phyloP scores from a whole-genome alignment of 2,797 vertebrate genomes.

The Propithecus perrieri region DNA sequence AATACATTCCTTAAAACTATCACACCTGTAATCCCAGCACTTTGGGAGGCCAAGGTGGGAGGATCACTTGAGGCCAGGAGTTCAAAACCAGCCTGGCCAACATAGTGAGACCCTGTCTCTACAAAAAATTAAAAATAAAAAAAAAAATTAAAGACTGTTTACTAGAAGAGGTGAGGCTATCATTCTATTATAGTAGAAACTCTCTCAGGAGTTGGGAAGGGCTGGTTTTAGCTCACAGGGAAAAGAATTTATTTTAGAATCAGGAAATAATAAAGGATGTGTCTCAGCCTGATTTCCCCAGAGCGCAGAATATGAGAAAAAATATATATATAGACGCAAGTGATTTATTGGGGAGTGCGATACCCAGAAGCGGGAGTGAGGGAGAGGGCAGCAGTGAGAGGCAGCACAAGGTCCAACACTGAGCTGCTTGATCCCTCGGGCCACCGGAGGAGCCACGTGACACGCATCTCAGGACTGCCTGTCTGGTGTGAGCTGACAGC shows the following conservation, averaged over 20 bases:
- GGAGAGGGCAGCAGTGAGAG: neutral
- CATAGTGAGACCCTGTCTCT: neutral
- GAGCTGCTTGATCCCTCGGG: neutral
- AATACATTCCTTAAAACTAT: neutral
- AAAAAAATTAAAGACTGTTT: neutral
- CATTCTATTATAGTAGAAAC: neutral
- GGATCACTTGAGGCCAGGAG: neutral
- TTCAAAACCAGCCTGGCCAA: neutral
- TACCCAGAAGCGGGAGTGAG: neutral
- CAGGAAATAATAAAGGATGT: slow-evolving; percentile 5
- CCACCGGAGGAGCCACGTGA: neutral
- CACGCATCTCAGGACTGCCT: neutral
- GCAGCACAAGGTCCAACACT: neutral
- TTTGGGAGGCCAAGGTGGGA: neutral
- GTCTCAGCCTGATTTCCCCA: neutral
- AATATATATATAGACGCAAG: neutral
- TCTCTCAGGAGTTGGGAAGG: neutral
- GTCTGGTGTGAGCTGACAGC: neutral
- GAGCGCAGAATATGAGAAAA: neutral
- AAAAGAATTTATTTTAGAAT: slow-evolving; percentile 34
- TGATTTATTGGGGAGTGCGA: neutral
- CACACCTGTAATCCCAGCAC: neutral
- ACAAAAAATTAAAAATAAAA: neutral
- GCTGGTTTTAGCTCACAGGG: neutral
- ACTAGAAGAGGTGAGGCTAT: neutral